phyloP scores from a whole-genome alignment of 2,113 vertebrate genomes.

The rat (Rattus norvegicus) region DNA sequence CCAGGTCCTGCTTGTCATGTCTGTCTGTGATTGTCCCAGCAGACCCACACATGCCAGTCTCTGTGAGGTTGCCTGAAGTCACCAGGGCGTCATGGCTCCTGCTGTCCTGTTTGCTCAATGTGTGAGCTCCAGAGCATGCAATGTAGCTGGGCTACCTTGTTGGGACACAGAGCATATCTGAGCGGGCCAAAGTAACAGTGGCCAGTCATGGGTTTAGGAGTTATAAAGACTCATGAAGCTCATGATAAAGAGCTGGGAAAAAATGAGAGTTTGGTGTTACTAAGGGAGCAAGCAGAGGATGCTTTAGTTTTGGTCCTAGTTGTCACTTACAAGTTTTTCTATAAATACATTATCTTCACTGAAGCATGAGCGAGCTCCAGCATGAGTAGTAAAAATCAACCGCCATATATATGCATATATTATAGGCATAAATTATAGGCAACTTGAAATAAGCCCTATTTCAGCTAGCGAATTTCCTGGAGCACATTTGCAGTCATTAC shows the following conservation, averaged over 20 bases:
- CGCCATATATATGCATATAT: not conserved
- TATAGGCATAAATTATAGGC: not conserved
- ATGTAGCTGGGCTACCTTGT: too few relatives aligned
- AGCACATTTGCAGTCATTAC: not conserved
- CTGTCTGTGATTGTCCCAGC: not conserved
- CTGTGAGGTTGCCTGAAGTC: rapidly evolving
- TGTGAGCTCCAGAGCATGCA: rapidly evolving
- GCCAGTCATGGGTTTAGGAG: rapidly evolving
- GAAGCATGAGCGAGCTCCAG: not conserved
- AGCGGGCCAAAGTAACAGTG: not conserved
- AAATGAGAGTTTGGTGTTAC: rapidly evolving
- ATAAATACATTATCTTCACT: not conserved
- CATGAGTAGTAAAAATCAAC: not conserved
- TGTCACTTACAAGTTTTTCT: not conserved
- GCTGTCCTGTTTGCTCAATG: too few relatives aligned
- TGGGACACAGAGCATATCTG: not conserved
- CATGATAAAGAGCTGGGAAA: not conserved
- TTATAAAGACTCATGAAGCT: not conserved
- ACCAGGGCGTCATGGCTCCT: rapidly evolving
- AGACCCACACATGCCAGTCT: not conserved
- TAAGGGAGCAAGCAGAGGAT: not conserved
- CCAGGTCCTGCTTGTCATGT: rapidly evolving
- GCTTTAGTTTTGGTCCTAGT: not conserved
- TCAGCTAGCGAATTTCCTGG: not conserved
- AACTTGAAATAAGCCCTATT: not conserved